A percentile compares a stretch with the other conserved stretches of the same genome.
These are phyloP conservation scores for Phoenicopterus ruber DNA, from an alignment of 2,113 vertebrate species.

Conservation along the genomic window DNA sequence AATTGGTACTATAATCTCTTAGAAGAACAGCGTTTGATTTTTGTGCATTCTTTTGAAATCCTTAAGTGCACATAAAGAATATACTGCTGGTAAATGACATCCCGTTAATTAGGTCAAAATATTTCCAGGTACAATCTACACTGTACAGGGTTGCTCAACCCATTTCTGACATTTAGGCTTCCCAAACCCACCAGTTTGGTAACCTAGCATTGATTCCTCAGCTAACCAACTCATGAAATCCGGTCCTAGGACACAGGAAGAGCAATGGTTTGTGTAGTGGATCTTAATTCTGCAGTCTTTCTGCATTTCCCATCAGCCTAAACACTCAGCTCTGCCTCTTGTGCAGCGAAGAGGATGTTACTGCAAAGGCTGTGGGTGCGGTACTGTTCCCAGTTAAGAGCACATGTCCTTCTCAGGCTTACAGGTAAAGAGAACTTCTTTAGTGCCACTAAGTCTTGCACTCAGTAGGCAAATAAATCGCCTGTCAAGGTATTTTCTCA, in stretches of 20 bases:
- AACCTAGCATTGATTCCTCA: neutral
- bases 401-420: neutral
- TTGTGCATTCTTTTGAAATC: neutral
- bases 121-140: neutral
- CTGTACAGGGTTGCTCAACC: neutral
- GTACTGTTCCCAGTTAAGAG: neutral
- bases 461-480: neutral
- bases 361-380: accelerated
- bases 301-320: neutral
- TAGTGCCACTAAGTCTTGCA: neutral
- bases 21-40: neutral
- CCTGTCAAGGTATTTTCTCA: neutral
- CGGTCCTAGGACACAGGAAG: neutral
- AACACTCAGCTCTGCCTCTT: neutral
- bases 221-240: neutral
- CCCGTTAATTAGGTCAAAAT: neutral
- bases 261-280: neutral
- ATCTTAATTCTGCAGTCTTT: neutral
- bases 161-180: neutral
- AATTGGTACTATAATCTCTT: neutral
- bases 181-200: neutral
- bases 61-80: neutral
- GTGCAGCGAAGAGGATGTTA: neutral
- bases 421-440: neutral
- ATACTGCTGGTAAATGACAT: neutral